These are phyloP conservation scores for Aspidapion aeneum DNA, from an alignment of 2,888 invertebrate species.

Conservation along the genomic window DNA sequence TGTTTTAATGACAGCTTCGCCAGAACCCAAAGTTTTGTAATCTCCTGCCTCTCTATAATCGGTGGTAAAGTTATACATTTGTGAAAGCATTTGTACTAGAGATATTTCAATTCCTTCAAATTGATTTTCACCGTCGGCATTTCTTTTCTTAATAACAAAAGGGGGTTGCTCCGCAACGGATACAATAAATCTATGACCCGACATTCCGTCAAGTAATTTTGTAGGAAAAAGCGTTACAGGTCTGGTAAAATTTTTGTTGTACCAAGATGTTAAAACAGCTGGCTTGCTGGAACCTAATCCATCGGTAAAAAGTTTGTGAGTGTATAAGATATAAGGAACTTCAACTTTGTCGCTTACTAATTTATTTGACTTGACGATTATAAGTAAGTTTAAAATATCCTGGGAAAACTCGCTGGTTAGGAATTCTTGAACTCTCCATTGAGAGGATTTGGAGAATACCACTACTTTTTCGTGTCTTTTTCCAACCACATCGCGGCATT, in stretches of 20 bases:
- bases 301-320: slow-evolving; percentile 69
- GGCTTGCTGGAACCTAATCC: slow-evolving; percentile 69
- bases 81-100: slow-evolving; percentile 58
- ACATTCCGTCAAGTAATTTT: slow-evolving; percentile 66
- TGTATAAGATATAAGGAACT: slow-evolving; percentile 68
- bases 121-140: slow-evolving; percentile 51
- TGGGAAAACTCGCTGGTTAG: slow-evolving; percentile 58
- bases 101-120: slow-evolving; percentile 79
- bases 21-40: slow-evolving; percentile 46
- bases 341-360: slow-evolving; percentile 46
- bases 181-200: slow-evolving; percentile 70
- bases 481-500: slow-evolving; percentile 56
- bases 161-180: slow-evolving; percentile 71
- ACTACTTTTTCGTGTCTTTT: slow-evolving; percentile 62
- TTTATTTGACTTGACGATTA: slow-evolving; percentile 64
- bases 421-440: slow-evolving; percentile 73
- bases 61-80: slow-evolving; percentile 67
- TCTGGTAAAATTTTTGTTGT: slow-evolving; percentile 59
- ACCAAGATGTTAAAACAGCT: slow-evolving; percentile 68
- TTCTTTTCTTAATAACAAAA: slow-evolving; percentile 59
- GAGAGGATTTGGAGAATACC: slow-evolving; percentile 65
- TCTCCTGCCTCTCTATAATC: slow-evolving; percentile 62
- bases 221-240: slow-evolving; percentile 63
- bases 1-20: slow-evolving; percentile 59
- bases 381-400: slow-evolving; percentile 65